Percentiles rank a stretch among this genome's conserved stretches.
phyloP scores from a whole-genome alignment of 2,797 vertebrate genomes.

The Girardinus metallicus region DNA sequence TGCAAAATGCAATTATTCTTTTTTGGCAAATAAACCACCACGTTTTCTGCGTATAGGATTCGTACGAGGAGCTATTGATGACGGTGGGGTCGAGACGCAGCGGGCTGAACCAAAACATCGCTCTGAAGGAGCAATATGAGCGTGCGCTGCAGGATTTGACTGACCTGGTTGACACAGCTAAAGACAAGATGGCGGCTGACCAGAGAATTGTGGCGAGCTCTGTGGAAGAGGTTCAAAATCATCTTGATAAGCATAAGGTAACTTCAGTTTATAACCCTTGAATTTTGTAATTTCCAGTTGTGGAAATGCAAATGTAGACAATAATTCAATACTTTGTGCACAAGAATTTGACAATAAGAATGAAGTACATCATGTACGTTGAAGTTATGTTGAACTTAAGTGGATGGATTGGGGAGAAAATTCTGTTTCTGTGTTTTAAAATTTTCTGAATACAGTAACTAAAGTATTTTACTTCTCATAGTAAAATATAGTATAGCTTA shows the following conservation, averaged over 20 bases:
- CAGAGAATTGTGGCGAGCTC: constrained; percentile 87
- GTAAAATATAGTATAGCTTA: no score
- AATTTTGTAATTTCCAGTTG: neutral
- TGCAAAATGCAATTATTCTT: neutral
- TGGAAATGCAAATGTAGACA: neutral
- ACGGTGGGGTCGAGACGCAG: constrained; percentile 86
- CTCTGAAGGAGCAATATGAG: constrained; percentile 89
- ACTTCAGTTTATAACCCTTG: neutral
- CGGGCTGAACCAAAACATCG: constrained; percentile 90
- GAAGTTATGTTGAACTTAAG: neutral
- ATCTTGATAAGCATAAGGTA: constrained; percentile 93
- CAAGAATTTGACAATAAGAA: neutral
- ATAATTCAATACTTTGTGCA: neutral
- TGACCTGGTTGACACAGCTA: constrained; percentile 91
- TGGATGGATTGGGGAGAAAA: neutral
- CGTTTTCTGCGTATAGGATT: constrained; percentile 77
- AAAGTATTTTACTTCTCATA: neutral
- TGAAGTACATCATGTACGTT: neutral
- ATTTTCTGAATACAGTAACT: neutral
- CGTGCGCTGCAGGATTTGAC: constrained; percentile 88
- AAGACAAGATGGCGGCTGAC: constrained; percentile 89
- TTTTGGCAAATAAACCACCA: neutral
- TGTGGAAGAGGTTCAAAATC: constrained; percentile 84
- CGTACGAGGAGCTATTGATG: constrained; percentile 89
- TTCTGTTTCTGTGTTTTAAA: neutral